These are phyloP conservation scores for Micromys minutus DNA, from an alignment of 2,113 vertebrate species.

Conservation along the genomic window DNA sequence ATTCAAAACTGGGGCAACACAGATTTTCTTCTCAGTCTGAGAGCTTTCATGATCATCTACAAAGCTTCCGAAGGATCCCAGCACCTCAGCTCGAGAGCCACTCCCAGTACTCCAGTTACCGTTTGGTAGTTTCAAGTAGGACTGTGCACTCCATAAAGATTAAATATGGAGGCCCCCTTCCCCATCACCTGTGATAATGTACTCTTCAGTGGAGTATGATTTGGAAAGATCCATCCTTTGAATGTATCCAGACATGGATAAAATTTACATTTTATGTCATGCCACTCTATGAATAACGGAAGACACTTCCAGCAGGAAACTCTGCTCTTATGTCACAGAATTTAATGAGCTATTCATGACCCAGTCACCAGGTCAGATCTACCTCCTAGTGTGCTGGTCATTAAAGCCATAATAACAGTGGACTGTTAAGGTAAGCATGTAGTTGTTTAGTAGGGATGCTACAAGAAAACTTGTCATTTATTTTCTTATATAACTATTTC, in stretches of 20 bases:
- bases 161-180: background rate
- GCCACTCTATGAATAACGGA: background rate
- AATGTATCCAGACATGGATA: background rate
- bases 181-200: background rate
- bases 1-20: background rate
- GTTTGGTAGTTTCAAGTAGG: background rate
- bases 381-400: background rate
- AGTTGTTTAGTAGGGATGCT: background rate
- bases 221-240: background rate
- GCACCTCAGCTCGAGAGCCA: background rate
- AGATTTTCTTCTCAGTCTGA: background rate
- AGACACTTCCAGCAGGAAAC: background rate
- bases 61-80: background rate
- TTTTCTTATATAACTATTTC: background rate
- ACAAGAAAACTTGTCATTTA: background rate
- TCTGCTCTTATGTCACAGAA: constrained; percentile 1
- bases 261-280: constrained; percentile 46
- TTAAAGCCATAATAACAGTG: background rate
- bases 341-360: background rate
- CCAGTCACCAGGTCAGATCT: background rate
- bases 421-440: background rate
- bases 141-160: background rate
- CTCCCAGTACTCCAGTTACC: background rate
- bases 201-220: background rate
- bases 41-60: background rate